Evolutionary conservation across 2,797 vertebrate species (phyloP).

Genomic region (Spea hammondii): DNA sequence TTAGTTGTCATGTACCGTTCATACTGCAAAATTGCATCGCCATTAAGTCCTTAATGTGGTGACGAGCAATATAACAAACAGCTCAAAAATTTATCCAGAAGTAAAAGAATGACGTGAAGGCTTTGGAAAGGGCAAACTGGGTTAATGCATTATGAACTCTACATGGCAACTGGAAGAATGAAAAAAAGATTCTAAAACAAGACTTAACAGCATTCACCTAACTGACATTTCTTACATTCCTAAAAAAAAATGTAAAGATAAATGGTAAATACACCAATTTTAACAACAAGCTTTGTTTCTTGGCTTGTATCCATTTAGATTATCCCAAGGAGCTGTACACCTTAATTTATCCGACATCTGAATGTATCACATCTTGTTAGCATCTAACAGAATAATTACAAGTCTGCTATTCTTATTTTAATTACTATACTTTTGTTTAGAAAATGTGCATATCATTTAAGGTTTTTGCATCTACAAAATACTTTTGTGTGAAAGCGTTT

Average conservation of each 20-base stretch:
- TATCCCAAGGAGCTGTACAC: constrained; percentile 7
- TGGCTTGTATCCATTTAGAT: constrained; percentile 10
- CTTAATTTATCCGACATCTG: constrained; percentile 22
- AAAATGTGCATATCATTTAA: constrained; percentile 5
- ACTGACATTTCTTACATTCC: constrained; percentile 17
- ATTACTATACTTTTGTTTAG: constrained; percentile 20
- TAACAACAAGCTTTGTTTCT: neutral
- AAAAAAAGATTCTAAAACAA: constrained; percentile 10
- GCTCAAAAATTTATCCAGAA: neutral
- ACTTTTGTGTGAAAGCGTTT: neutral
- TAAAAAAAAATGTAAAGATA: constrained; percentile 25
- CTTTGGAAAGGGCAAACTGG: constrained; percentile 27
- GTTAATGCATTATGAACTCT: constrained; percentile 26
- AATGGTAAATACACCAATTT: constrained; percentile 23
- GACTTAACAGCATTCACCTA: neutral
- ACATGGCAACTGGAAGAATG: constrained; percentile 4
- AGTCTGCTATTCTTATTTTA: constrained; percentile 12
- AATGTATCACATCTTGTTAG: constrained; percentile 28
- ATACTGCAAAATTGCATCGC: neutral
- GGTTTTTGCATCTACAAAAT: neutral
- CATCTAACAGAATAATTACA: constrained; percentile 30
- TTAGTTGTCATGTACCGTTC: neutral
- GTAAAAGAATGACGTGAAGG: constrained; percentile 20
- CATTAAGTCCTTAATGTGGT: neutral
- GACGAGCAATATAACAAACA: neutral